Base-by-base conservation (phyloP, 2,888 invertebrate genomes). In the Malacosoma neustria region DNA sequence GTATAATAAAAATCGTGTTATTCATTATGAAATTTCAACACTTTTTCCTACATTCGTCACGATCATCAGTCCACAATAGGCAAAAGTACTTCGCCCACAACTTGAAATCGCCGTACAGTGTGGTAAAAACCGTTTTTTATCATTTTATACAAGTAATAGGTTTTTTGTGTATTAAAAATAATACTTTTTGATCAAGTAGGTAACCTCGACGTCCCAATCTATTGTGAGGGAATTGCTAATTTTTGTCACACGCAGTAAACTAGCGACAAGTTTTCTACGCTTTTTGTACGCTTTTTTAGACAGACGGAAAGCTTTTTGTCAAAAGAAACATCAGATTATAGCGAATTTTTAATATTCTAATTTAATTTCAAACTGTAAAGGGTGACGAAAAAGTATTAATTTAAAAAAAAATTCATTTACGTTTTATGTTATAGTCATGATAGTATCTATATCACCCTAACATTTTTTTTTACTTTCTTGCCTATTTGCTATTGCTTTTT, bases 141-240 rank as follows among this genome's bases (percentile, higher is more conserved):
- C 44, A 43, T 29, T 39, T 40, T 22, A 22, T 22, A 22, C 22
- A 43, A 40, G 44, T 51, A 52, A 52, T 50, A 46, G 51, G 36
- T 49, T 58, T 57, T 54, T 58, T 57, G 38, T 45, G 14, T 35
- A 40, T 36, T 36, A 35, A 39, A 49, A 48, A 40, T 42, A 48
- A 30, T 33, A 38, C 37, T 37, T 14, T 11, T 3, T 5, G 5
- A 14, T 3, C 14, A 22, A 22, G 22, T 22, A 22, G 22, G 22
- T 22, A 9, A 22, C 22, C 9, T 22, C 22, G 6, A 22, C 22
- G 5, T 22, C 9, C 5, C 22, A 22, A 22, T 22, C 22, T 22
- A 22, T 22, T 22, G 22, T 22, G 6, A 22, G 22, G 2, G 22
- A 22, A 22, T 22, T 22, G 22, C 22, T 22, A 22, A 22, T 22